Percentiles rank a stretch among this genome's conserved stretches.
Conservation (phyloP, 2,113 vertebrate genomes). For the Alces alces region DNA sequence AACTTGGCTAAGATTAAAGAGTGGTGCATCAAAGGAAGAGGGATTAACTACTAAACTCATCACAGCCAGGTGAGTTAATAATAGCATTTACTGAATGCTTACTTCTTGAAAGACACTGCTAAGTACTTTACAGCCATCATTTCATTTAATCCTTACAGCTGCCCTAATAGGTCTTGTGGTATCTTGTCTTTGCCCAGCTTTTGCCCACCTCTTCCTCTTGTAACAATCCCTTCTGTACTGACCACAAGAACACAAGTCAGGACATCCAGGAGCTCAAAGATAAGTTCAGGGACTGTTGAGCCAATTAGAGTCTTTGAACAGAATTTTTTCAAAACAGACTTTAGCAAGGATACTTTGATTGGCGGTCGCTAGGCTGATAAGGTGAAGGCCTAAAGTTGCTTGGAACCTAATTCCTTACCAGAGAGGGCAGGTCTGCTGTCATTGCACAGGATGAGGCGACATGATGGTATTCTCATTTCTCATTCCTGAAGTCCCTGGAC, state of each 20-base stretch:
- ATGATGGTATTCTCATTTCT: not conserved
- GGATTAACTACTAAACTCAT: conserved; percentile 18
- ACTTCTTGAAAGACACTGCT: not conserved
- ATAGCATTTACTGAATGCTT: not conserved
- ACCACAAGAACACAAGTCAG: not conserved
- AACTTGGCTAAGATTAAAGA: conserved; percentile 49
- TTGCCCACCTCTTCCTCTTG: not conserved
- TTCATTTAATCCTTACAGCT: not conserved
- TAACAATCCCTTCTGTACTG: not conserved
- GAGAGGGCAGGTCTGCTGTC: not conserved
- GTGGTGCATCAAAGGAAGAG: not conserved
- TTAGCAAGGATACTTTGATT: not conserved
- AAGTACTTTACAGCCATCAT: not conserved
- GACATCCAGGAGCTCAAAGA: not conserved
- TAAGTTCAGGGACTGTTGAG: not conserved
- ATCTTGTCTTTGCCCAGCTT: not conserved
- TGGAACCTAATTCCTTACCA: not conserved
- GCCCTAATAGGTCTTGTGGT: not conserved
- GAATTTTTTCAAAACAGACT: not conserved
- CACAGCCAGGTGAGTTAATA: conserved; percentile 30
- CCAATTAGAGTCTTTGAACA: not conserved
- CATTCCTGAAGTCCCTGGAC: not conserved
- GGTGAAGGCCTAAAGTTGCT: not conserved
- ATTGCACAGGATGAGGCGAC: not conserved
- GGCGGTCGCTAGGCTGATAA: not conserved